Percentiles rank a stretch among this genome's conserved stretches.
Conservation (phyloP, 2,113 vertebrate species). For the Peucedramus taeniatus region DNA sequence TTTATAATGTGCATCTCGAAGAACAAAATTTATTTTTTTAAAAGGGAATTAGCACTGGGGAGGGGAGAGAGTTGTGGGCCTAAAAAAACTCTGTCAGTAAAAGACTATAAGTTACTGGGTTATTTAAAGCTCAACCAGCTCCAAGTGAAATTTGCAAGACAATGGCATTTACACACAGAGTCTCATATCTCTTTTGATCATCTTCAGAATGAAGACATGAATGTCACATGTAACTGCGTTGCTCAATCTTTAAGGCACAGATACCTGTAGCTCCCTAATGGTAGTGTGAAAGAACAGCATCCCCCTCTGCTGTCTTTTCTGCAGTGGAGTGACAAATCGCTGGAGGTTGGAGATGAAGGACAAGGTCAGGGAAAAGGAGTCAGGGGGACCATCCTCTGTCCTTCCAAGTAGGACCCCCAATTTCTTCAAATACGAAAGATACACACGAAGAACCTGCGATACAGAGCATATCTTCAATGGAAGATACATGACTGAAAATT, state of each 20-base stretch:
- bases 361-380: conserved; percentile 72
- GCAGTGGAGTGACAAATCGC: conserved; percentile 67
- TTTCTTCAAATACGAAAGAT: conserved; percentile 71
- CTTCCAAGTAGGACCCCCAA: conserved; percentile 77
- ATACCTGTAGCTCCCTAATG: conserved; percentile 83
- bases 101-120: not conserved
- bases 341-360: conserved; percentile 83
- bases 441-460: conserved; percentile 76
- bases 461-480: not conserved
- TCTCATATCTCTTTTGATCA: not conserved
- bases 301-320: conserved; percentile 64
- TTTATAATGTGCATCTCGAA: not conserved
- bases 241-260: not conserved
- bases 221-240: not conserved
- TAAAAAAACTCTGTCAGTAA: not conserved
- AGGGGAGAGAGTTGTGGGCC: not conserved
- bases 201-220: not conserved
- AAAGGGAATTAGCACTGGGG: not conserved
- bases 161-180: not conserved
- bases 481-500: not conserved
- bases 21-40: not conserved
- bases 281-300: conserved; percentile 78
- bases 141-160: not conserved
- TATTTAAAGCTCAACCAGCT: not conserved
- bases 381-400: not conserved